Evolutionary conservation across 2,888 invertebrate species (phyloP), one percentile per base, ranked within the genome.

Genomic region (Spatulosminthurus flaviceps): DNA sequence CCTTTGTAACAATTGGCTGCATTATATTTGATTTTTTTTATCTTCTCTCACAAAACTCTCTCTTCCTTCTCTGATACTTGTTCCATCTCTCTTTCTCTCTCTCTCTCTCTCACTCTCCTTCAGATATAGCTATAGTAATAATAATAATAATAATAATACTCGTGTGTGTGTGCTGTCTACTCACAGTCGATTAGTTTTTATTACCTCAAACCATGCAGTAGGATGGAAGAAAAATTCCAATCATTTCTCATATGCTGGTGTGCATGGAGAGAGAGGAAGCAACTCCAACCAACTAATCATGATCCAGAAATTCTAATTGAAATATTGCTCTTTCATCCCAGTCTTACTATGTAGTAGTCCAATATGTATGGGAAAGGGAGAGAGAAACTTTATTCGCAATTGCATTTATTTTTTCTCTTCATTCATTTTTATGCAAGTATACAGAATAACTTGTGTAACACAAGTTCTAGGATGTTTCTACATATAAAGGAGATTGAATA

Each of bases 101-200:
- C 51, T n/a, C 51, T 51, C 4, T n/a, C 16, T 19, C 51, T n/a
- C 7, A 19, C 2, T 19, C 16, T 51, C 16, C 51, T n/a, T 7
- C 41, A 41, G 41, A 13, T 41, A n/a, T n/a, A n/a, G 7, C 41
- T 13, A n/a, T 61, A 22, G 61, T n/a, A 13, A 61, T n/a, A 7
- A 61, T n/a, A 22, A 4, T 4, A 64, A 24, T 24, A 64, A 2
- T 64, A 64, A 64, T 64, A 64, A 64, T 22, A 21, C 24, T 64
- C 22, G n/a, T n/a, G n/a, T n/a, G n/a, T 60, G 34, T 34, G 34
- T 60, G 60, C 64, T 64, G 64, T 73, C 43, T 73, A 29, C 74
- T 74, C 61, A 60, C 61, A 61, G 29, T 61, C 34, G 61, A 74
- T 64, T 74, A 74, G 61, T 60, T 74, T 74, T 74, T 74, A 74